A percentile compares a stretch with the other conserved stretches of the same genome.
Conservation (phyloP, 2,113 vertebrate species). For the Tragulus kanchil region DNA sequence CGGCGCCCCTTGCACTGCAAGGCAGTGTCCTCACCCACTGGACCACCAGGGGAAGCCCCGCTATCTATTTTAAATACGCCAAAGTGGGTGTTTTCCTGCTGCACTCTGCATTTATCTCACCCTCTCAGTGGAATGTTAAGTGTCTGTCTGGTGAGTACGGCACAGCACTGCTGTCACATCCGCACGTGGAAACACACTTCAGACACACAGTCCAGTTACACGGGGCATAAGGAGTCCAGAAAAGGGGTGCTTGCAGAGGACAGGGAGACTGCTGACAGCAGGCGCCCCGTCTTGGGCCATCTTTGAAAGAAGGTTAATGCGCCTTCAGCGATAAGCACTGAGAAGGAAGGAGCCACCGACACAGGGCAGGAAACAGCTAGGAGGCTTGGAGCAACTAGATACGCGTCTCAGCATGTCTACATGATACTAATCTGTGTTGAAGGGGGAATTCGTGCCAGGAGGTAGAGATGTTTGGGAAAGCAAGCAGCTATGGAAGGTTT, state of each 20-base stretch:
- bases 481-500: not conserved
- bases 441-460: not conserved
- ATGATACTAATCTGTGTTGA: not conserved
- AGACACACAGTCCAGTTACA: not conserved
- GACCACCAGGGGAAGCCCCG: not conserved
- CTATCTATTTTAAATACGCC: not conserved
- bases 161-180: not conserved
- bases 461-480: not conserved
- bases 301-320: not conserved
- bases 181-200: not conserved
- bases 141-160: not conserved
- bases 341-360: not conserved
- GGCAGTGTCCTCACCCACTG: too few species aligned
- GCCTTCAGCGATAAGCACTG: not conserved
- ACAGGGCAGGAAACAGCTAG: not conserved
- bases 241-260: not conserved
- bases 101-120: not conserved
- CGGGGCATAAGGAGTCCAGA: not conserved
- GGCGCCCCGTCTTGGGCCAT: not conserved
- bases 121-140: not conserved
- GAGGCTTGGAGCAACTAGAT: not conserved
- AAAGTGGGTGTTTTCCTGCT: not conserved
- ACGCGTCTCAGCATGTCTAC: not conserved
- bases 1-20: too few species aligned
- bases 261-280: not conserved